A percentile compares a stretch with the other conserved stretches of the same genome.
Conservation (phyloP, 2,113 vertebrate genomes). For the Hydrochoerus hydrochaeris region DNA sequence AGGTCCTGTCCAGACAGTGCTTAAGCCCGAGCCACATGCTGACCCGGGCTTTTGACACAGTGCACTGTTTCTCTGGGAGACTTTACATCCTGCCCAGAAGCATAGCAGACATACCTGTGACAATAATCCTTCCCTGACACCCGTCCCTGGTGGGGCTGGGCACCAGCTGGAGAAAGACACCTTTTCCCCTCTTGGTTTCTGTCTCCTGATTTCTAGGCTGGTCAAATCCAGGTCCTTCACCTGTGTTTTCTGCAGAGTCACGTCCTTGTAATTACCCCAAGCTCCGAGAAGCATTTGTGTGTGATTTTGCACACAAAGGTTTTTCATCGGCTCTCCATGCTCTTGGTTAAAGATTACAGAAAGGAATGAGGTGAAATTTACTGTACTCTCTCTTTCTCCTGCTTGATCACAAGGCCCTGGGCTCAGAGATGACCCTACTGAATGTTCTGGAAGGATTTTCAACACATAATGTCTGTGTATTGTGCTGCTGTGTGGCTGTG, state of each 20-base stretch:
- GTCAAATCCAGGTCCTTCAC: background rate
- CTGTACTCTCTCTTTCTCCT: background rate
- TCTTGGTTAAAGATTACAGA: background rate
- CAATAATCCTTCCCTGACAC: background rate
- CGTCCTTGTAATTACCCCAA: background rate
- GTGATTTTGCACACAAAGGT: background rate
- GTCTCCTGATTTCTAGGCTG: background rate
- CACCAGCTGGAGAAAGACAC: background rate
- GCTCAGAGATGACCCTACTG: background rate
- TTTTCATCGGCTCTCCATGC: constrained; percentile 5
- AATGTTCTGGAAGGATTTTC: background rate
- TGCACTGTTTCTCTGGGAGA: background rate
- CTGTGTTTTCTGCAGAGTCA: background rate
- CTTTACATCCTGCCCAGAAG: background rate
- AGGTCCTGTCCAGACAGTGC: background rate
- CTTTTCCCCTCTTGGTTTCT: background rate
- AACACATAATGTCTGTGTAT: background rate
- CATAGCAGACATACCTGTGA: background rate
- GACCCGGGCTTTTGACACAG: background rate
- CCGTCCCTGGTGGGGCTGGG: background rate
- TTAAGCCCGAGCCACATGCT: constrained; percentile 14
- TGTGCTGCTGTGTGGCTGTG: background rate
- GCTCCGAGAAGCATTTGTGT: background rate
- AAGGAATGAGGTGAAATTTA: background rate
- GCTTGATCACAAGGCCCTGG: background rate